Percentiles rank a stretch among this genome's conserved stretches.
Evolutionary conservation across 1,140 invertebrate species (phyloP).

Genomic region (Bathynomus jamesi): DNA sequence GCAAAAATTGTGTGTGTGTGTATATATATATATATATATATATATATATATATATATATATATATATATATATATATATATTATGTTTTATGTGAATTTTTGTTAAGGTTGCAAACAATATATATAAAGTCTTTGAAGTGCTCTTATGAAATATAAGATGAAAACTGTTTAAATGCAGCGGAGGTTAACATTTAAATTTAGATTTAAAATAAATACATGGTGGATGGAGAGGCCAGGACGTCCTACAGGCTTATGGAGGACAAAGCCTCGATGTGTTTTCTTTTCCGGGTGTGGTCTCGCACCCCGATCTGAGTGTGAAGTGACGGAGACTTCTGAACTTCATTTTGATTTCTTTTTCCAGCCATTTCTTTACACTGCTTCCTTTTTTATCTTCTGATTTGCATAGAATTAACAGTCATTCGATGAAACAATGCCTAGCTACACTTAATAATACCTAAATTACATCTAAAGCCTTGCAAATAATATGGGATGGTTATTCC

Average conservation of each 20-base stretch:
- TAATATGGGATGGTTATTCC: neutral
- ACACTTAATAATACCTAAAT: neutral
- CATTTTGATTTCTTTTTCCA: neutral
- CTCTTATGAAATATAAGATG: no score
- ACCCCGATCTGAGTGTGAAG: no score
- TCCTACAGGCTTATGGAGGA: neutral
- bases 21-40: neutral
- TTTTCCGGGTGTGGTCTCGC: neutral
- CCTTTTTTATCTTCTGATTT: neutral
- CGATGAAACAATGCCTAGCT: neutral
- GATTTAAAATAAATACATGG: neutral
- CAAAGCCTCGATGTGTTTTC: neutral
- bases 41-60: constrained; percentile 3
- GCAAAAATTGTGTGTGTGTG: neutral
- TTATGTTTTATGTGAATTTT: no score
- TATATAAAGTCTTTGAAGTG: no score
- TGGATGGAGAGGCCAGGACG: neutral
- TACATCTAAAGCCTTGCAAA: neutral
- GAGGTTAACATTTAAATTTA: neutral
- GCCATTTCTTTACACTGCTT: neutral
- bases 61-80: constrained; percentile 3
- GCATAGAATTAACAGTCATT: neutral
- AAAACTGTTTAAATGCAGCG: no score
- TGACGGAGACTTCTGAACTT: no score
- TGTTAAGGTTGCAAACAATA: no score